phyloP scores from a whole-genome alignment of 2,888 invertebrate genomes.

The Conchocele bisecta region DNA sequence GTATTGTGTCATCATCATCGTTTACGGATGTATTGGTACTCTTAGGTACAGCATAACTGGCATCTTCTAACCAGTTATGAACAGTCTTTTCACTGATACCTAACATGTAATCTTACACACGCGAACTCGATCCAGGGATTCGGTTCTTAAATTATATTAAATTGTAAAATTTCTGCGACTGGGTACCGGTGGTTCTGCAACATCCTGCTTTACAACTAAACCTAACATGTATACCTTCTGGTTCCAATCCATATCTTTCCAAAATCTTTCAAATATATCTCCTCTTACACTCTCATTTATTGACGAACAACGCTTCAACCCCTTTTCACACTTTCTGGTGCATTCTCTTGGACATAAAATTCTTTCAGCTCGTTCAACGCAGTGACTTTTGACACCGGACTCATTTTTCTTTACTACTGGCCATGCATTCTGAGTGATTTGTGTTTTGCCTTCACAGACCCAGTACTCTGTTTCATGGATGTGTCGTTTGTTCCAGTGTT shows the following conservation, averaged over 20 bases:
- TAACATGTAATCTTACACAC: slow-evolving; percentile 36
- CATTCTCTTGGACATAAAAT: slow-evolving; percentile 4
- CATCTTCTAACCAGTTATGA: slow-evolving; percentile 17
- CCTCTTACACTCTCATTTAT: too few species aligned
- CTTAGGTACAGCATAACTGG: slow-evolving; percentile 7
- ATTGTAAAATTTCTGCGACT: slow-evolving; percentile 11
- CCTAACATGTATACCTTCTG: slow-evolving; percentile 19
- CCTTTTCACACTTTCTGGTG: background rate
- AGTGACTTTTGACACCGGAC: slow-evolving; percentile 22
- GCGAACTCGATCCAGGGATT: background rate
- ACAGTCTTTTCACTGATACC: slow-evolving; percentile 32
- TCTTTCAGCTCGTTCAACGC: slow-evolving; percentile 4
- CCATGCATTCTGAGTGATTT: slow-evolving; percentile 28
- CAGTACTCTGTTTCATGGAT: too few species aligned
- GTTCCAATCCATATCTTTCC: too few species aligned
- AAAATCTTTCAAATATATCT: too few species aligned
- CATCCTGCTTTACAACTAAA: background rate
- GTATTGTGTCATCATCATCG: slow-evolving; percentile 3
- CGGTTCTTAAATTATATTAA: slow-evolving; percentile 8
- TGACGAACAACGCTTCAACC: too few species aligned
- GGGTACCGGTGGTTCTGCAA: slow-evolving; percentile 3
- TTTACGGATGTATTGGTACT: background rate
- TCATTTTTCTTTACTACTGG: slow-evolving; percentile 21
- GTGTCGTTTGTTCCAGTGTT: too few species aligned
- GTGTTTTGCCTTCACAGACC: too few species aligned